Percentiles rank a stretch among this genome's conserved stretches.
Evolutionary conservation across 2,888 invertebrate genomes (phyloP).

Genomic region (Tipula vernalis): DNA sequence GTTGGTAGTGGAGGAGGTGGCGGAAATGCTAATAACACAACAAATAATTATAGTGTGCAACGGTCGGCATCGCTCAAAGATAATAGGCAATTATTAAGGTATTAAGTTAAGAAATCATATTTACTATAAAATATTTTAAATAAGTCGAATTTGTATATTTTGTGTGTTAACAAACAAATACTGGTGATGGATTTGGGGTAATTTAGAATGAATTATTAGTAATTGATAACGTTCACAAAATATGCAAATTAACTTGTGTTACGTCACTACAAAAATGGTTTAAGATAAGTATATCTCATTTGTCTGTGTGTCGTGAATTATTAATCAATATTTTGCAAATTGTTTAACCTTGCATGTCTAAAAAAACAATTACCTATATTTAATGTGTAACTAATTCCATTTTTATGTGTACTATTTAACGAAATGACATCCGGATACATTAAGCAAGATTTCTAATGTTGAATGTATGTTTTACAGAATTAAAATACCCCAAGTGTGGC

Average conservation of each 20-base stretch:
- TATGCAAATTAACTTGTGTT: neutral
- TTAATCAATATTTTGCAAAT: neutral
- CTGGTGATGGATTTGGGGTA: neutral
- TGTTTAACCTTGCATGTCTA: neutral
- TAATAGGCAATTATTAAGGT: conserved; percentile 38
- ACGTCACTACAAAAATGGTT: neutral
- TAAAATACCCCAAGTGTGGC: conserved; percentile 28
- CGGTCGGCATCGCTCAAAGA: conserved; percentile 48
- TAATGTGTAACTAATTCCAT: neutral
- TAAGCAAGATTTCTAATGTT: conserved; percentile 12
- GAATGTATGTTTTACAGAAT: conserved; percentile 16
- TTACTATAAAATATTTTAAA: neutral
- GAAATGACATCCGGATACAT: conserved; percentile 15
- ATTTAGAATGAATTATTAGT: neutral
- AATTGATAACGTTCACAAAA: neutral
- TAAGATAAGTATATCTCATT: neutral
- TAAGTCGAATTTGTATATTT: neutral
- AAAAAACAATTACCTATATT: neutral
- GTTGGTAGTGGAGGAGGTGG: conserved; percentile 23
- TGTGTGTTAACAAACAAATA: neutral
- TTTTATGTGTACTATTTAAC: conserved; percentile 7
- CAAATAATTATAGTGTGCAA: conserved; percentile 41
- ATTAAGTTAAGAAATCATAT: conserved; percentile 12
- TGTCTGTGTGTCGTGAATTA: neutral
- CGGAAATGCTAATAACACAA: conserved; percentile 30